phyloP scores from a whole-genome alignment of 2,113 vertebrate species.

The Chaetops frenatus region DNA sequence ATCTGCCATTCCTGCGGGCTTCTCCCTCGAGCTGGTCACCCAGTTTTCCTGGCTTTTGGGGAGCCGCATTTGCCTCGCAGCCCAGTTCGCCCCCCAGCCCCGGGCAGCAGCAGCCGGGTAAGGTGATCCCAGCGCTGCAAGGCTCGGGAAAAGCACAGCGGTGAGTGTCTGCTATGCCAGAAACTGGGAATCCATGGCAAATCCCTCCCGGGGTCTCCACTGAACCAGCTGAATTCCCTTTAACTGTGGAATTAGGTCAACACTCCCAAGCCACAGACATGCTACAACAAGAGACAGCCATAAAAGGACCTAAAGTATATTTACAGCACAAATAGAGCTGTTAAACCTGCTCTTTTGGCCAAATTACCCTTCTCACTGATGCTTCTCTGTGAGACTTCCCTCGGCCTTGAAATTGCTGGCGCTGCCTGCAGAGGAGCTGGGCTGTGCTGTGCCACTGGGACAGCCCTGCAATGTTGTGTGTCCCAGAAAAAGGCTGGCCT shows the following conservation, averaged over 20 bases:
- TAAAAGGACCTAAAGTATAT: not conserved
- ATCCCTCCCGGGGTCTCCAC: not conserved
- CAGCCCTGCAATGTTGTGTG: not conserved
- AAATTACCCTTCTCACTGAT: not conserved
- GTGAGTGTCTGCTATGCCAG: not conserved
- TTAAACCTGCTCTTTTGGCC: not conserved
- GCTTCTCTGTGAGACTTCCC: not conserved
- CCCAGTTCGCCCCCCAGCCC: not conserved
- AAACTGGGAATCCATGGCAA: not conserved
- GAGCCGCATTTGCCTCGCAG: not conserved
- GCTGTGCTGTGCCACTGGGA: not conserved
- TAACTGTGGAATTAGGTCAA: not conserved
- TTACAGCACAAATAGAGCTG: not conserved
- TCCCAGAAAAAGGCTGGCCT: not conserved
- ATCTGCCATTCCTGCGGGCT: not conserved
- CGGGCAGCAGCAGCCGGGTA: accelerated
- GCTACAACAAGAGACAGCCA: not conserved
- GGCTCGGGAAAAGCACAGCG: not conserved
- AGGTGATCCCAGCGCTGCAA: not conserved
- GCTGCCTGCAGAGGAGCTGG: not conserved
- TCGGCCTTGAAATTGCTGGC: not conserved
- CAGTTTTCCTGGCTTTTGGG: not conserved
- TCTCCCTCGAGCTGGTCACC: accelerated
- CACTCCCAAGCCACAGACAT: not conserved
- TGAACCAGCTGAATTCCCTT: not conserved